Conservation (phyloP, 2,797 vertebrate genomes). For the Brachyalestes nurse region DNA sequence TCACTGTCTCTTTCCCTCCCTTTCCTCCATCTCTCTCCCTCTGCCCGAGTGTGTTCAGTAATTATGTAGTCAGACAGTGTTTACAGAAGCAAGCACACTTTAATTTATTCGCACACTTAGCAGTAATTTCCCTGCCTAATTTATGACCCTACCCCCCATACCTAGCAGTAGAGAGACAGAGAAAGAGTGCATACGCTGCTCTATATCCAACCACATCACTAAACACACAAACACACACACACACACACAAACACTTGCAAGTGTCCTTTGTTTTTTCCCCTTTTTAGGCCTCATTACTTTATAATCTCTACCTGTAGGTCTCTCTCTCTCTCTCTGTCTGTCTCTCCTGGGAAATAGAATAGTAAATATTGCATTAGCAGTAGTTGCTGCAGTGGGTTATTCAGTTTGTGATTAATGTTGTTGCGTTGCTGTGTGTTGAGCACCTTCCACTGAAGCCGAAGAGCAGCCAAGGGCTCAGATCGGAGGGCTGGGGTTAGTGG, state of each 20-base stretch:
- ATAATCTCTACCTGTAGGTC: not conserved
- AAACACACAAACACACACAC: slow-evolving; percentile 21
- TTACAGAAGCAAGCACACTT: slow-evolving; percentile 69
- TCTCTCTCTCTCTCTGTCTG: slow-evolving; percentile 12
- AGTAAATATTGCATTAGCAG: slow-evolving; percentile 44
- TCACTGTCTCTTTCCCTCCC: not conserved
- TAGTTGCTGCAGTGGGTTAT: slow-evolving; percentile 51
- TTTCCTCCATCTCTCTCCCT: slow-evolving; percentile 27
- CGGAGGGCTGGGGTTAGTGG: not conserved
- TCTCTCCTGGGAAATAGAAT: slow-evolving; percentile 25
- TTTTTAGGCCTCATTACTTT: not conserved
- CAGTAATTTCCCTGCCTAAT: slow-evolving; percentile 65
- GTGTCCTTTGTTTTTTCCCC: slow-evolving; percentile 18
- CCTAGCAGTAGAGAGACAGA: slow-evolving; percentile 43
- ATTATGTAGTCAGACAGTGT: slow-evolving; percentile 70
- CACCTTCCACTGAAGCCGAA: slow-evolving; percentile 3
- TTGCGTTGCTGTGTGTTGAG: slow-evolving; percentile 26
- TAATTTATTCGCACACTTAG: slow-evolving; percentile 71
- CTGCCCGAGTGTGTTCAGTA: slow-evolving; percentile 59
- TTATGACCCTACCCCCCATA: slow-evolving; percentile 57
- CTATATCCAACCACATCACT: slow-evolving; percentile 34
- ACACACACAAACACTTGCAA: not conserved
- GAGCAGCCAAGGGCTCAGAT: not conserved
- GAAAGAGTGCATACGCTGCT: slow-evolving; percentile 45
- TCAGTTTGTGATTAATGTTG: slow-evolving; percentile 43